phyloP scores from a whole-genome alignment of 2,113 vertebrate species.

The Bungarus multicinctus region DNA sequence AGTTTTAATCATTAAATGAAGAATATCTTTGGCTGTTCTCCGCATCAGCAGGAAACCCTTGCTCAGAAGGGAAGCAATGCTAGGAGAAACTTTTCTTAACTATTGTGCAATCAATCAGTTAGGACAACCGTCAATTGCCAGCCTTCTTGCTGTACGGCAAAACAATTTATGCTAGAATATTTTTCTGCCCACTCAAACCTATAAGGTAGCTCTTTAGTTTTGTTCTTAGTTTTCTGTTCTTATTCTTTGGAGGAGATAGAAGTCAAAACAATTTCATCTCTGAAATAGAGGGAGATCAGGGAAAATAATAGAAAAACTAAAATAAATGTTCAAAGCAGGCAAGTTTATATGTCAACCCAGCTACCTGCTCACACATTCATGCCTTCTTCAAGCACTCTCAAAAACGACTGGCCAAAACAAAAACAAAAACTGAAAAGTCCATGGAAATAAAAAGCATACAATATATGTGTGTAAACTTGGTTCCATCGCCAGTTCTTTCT shows the following conservation, averaged over 20 bases:
- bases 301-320: neutral
- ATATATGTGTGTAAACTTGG: neutral
- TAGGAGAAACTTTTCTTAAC: neutral
- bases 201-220: neutral
- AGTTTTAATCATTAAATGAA: neutral
- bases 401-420: neutral
- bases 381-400: neutral
- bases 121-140: neutral
- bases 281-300: neutral
- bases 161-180: neutral
- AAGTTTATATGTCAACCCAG: neutral
- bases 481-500: neutral
- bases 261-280: neutral
- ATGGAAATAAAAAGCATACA: neutral
- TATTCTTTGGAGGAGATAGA: neutral
- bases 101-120: neutral
- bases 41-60: neutral
- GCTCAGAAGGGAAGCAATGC: neutral
- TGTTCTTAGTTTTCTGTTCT: neutral
- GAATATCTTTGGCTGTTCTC: neutral
- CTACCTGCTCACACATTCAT: neutral
- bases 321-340: neutral
- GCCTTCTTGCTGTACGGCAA: neutral
- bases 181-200: neutral
- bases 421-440: neutral